Percentiles rank a stretch among this genome's conserved stretches.
phyloP scores from a whole-genome alignment of 2,797 vertebrate species.

The Echiichthys vipera region DNA sequence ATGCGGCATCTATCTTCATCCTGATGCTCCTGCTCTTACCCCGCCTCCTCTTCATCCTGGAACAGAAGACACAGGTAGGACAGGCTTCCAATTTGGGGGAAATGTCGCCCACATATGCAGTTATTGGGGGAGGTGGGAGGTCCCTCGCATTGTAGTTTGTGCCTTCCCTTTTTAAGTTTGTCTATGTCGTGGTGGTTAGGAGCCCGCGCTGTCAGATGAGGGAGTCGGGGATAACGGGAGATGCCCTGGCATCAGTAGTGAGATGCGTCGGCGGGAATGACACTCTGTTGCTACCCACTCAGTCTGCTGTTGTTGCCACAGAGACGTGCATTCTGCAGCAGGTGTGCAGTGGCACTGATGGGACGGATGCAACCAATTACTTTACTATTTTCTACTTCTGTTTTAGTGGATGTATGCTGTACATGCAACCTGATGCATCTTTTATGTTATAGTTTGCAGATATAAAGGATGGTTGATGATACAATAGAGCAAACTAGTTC shows the following conservation, averaged over 20 bases:
- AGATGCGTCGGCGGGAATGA: slow-evolving; percentile 53
- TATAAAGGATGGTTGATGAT: background rate
- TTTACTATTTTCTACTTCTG: background rate
- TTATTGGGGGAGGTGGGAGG: background rate
- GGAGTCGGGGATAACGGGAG: slow-evolving; percentile 23
- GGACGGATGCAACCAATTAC: slow-evolving; percentile 16
- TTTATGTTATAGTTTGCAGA: background rate
- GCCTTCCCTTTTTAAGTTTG: background rate
- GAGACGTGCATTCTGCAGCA: slow-evolving; percentile 57
- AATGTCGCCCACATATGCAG: slow-evolving; percentile 13
- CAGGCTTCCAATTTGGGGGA: slow-evolving; percentile 19
- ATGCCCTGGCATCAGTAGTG: slow-evolving; percentile 56
- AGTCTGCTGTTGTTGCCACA: slow-evolving; percentile 48
- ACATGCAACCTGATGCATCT: background rate
- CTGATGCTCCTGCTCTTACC: slow-evolving; percentile 53
- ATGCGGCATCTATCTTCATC: slow-evolving; percentile 55
- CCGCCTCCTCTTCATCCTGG: slow-evolving; percentile 41
- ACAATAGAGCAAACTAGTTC: slow-evolving; percentile 14
- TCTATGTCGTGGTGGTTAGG: slow-evolving; percentile 21
- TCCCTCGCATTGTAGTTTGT: background rate
- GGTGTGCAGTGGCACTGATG: slow-evolving; percentile 50
- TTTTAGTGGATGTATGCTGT: background rate
- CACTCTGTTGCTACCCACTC: slow-evolving; percentile 65
- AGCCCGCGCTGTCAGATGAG: slow-evolving; percentile 27
- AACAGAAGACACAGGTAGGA: slow-evolving; percentile 71